Evolutionary conservation across 2,888 invertebrate genomes (phyloP).

Genomic region (Drosophila tanythrix): DNA sequence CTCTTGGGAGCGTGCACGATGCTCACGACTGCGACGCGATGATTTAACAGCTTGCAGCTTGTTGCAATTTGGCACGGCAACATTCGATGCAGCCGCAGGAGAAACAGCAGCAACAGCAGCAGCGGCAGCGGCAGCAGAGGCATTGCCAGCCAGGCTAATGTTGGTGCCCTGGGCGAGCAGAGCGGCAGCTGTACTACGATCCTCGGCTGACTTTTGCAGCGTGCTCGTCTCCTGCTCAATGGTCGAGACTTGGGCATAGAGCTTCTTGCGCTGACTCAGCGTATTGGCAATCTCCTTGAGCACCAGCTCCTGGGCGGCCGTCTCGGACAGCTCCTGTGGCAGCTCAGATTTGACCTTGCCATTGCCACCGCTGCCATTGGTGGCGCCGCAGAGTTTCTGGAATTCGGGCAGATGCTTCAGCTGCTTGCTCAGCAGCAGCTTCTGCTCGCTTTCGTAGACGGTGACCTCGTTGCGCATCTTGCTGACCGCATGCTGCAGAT

Average conservation of each 20-base stretch:
- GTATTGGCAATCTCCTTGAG: slow-evolving; percentile 94
- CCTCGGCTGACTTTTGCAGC: slow-evolving; percentile 90
- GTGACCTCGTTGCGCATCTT: slow-evolving; percentile 93
- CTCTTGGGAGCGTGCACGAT: slow-evolving; percentile 93
- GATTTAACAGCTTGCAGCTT: slow-evolving; percentile 81
- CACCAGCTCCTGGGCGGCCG: slow-evolving; percentile 92
- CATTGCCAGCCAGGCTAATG: slow-evolving; percentile 73
- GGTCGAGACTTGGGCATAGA: slow-evolving; percentile 92
- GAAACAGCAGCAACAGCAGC: slow-evolving; percentile 49
- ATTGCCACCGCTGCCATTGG: slow-evolving; percentile 51
- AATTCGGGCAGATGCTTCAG: slow-evolving; percentile 90
- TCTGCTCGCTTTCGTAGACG: slow-evolving; percentile 90
- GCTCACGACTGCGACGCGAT: slow-evolving; percentile 89
- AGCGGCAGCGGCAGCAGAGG: slow-evolving; percentile 28
- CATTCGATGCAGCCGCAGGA: slow-evolving; percentile 19
- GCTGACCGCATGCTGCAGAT: slow-evolving; percentile 94
- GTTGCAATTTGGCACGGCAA: slow-evolving; percentile 32
- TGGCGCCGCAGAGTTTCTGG: slow-evolving; percentile 70
- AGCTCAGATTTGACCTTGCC: slow-evolving; percentile 79
- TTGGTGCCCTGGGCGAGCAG: slow-evolving; percentile 84
- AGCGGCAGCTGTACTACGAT: slow-evolving; percentile 86
- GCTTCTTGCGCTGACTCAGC: slow-evolving; percentile 92
- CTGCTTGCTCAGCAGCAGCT: slow-evolving; percentile 89
- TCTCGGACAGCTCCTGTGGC: slow-evolving; percentile 87
- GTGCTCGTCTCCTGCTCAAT: slow-evolving; percentile 91